Evolutionary conservation across 2,888 invertebrate genomes (phyloP), one percentile per base, ranked within the genome.

Genomic region (Sussaba pulchella): DNA sequence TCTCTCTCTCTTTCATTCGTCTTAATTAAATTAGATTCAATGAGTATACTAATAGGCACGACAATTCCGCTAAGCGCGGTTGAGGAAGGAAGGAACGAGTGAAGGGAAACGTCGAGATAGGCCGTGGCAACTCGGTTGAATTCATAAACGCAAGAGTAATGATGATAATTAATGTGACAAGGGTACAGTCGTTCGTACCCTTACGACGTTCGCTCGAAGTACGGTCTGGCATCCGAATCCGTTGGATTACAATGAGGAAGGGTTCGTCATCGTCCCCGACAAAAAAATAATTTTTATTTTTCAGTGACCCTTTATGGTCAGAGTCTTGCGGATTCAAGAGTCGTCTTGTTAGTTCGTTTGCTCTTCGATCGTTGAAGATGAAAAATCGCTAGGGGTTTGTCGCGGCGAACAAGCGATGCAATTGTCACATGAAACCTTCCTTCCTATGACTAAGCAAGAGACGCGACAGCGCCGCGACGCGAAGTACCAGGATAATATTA

Each of bases 141-240:
- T 81, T 77, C 57, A 73, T 45, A 81, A 73, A 76, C 47, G 72
- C 69, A 69, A 81, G 76, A 67, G 67, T 57, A 72, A 81, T 81
- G 80, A 81, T 77, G 80, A 81, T 81, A 81, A 81, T 81, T 81
- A 81, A 81, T 81, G 80, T 76, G 80, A 81, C 80, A 80, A 69
- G 76, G 80, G 80, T 80, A 71, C 45, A 71, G 4, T 3, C 39
- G 21, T 14, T 61, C 66, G 47, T 50, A 26, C 76, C 67, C 61
- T 80, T 19, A 64, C 36, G 72, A 69, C 45, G 57, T 45, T 67
- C 57, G 36, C n/a, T 24, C 43, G 9, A 41, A 64, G 47, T 19
- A 47, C 41, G 31, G 39, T 50, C 54, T 21, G n/a, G 17, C 61
- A 19, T 61, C 43, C 39, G 59, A 66, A 70, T 74, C n/a, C 64